Conservation (phyloP, 2,797 vertebrate species). For the Chelon auratus region DNA sequence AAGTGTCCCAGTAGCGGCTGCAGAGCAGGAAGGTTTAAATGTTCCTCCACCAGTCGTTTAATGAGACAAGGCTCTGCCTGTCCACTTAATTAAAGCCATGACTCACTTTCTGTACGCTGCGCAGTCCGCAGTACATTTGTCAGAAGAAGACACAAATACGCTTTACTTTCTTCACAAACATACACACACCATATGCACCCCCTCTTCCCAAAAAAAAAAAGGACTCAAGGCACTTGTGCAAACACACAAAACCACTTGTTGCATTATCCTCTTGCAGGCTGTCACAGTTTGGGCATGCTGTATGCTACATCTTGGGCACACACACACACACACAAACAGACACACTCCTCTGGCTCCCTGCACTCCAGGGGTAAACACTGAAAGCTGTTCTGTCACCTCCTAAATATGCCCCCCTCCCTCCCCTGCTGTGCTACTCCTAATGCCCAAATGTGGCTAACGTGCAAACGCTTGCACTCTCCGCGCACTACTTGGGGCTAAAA, state of each 20-base stretch:
- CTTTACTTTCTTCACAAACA: conserved; percentile 9
- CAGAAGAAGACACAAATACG: conserved; percentile 24
- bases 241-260: conserved; percentile 16
- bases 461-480: conserved; percentile 8
- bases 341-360: conserved; percentile 55
- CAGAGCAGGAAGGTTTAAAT: conserved; percentile 41
- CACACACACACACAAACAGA: conserved; percentile 17
- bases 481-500: conserved; percentile 44
- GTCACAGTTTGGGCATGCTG: conserved; percentile 1
- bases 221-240: conserved; percentile 13
- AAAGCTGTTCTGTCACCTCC: conserved; percentile 47
- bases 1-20: conserved; percentile 52
- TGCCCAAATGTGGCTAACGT: conserved; percentile 63
- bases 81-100: conserved; percentile 74
- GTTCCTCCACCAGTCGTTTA: conserved; percentile 57
- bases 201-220: conserved; percentile 23
- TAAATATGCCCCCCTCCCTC: conserved; percentile 39
- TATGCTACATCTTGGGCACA: conserved; percentile 9
- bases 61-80: conserved; percentile 55
- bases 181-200: not conserved
- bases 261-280: not conserved
- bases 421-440: conserved; percentile 34
- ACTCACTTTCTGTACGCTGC: conserved; percentile 60
- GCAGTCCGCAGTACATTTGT: conserved; percentile 49
- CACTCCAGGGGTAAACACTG: conserved; percentile 56